phyloP scores from a whole-genome alignment of 2,888 invertebrate genomes.

The Brachyopa scutellaris region DNA sequence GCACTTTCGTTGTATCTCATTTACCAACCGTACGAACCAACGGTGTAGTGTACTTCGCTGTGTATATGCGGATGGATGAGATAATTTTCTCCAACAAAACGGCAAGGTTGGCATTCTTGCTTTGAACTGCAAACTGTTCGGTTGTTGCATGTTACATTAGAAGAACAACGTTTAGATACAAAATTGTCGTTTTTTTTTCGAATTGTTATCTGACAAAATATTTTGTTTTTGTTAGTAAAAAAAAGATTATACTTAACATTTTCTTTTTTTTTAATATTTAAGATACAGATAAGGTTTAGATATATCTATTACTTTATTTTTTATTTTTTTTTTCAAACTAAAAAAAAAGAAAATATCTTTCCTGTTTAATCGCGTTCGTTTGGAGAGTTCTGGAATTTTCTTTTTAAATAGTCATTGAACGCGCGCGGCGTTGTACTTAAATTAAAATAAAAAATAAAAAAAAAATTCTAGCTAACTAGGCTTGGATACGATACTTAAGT shows the following conservation, averaged over 20 bases:
- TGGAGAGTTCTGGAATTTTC: constrained; percentile 43
- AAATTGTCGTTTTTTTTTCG: constrained; percentile 26
- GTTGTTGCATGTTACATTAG: constrained; percentile 75
- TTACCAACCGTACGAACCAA: constrained; percentile 46
- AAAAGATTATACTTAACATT: too few relatives aligned
- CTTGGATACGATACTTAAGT: constrained; percentile 43
- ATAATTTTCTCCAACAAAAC: constrained; percentile 67
- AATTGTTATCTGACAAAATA: not conserved
- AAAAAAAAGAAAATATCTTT: constrained; percentile 1
- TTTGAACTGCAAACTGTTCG: constrained; percentile 81
- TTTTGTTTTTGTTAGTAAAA: not conserved
- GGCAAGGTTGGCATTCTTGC: constrained; percentile 81
- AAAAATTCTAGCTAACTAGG: not conserved
- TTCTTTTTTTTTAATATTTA: not conserved
- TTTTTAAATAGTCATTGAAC: not conserved
- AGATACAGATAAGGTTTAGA: too few relatives aligned
- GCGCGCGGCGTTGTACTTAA: constrained; percentile 31
- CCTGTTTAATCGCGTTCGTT: constrained; percentile 20
- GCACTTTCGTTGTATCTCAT: constrained; percentile 57
- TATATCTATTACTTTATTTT: too few relatives aligned
- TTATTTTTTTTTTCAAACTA: not conserved
- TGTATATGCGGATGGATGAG: constrained; percentile 43
- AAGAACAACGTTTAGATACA: constrained; percentile 37
- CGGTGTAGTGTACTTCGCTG: constrained; percentile 22
- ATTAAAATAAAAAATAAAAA: not conserved